phyloP scores from a whole-genome alignment of 2,888 invertebrate genomes.

The Drosophila longiperda region DNA sequence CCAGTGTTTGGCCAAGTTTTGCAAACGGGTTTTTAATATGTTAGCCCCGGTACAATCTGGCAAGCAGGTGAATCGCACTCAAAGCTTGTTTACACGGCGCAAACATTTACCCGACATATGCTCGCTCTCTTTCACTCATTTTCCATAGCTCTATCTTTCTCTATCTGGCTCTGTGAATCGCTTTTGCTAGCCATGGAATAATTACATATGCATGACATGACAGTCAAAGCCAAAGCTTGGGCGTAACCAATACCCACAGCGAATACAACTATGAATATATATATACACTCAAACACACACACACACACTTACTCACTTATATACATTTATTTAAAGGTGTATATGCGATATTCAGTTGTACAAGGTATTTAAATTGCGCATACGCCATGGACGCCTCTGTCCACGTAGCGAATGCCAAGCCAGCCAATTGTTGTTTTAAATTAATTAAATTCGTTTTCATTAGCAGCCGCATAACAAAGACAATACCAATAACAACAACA shows the following conservation, averaged over 20 bases:
- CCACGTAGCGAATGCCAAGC: constrained; percentile 29
- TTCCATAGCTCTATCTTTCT: background rate
- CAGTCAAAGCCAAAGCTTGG: constrained; percentile 63
- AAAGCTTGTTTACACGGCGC: constrained; percentile 73
- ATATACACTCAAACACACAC: background rate
- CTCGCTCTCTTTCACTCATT: constrained; percentile 41
- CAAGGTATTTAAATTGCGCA: constrained; percentile 61
- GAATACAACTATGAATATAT: constrained; percentile 7
- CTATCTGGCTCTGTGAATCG: background rate
- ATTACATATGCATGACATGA: constrained; percentile 77
- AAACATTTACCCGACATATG: constrained; percentile 71
- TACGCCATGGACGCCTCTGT: constrained; percentile 43
- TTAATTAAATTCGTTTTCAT: constrained; percentile 76
- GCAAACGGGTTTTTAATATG: constrained; percentile 53
- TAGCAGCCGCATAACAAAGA: constrained; percentile 45
- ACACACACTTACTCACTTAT: background rate
- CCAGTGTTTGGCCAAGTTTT: constrained; percentile 55
- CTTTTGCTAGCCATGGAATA: constrained; percentile 65
- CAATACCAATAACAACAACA: constrained; percentile 22
- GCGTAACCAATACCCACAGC: constrained; percentile 61
- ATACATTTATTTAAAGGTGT: background rate
- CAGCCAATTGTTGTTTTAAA: constrained; percentile 74
- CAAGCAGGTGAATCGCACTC: constrained; percentile 59
- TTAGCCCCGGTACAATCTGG: constrained; percentile 16
- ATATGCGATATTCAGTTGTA: constrained; percentile 12